phyloP scores from a whole-genome alignment of 2,113 vertebrate species.

The Solea senegalensis region DNA sequence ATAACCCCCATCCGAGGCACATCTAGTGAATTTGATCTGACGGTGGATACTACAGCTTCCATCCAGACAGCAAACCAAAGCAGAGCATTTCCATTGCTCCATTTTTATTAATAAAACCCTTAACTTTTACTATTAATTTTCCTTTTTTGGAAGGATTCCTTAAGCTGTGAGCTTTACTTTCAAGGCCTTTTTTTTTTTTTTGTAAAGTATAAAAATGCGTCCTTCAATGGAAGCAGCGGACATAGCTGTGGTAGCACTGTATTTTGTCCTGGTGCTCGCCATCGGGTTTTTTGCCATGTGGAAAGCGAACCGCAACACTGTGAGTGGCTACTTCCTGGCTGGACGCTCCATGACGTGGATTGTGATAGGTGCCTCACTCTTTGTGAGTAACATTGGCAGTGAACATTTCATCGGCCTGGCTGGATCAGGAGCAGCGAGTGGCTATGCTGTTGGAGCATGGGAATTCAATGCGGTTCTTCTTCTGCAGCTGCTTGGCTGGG shows the following conservation, averaged over 20 bases:
- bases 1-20: conserved; percentile 85
- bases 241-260: conserved; percentile 94
- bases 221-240: conserved; percentile 91
- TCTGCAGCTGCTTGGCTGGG: conserved; percentile 97
- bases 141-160: conserved; percentile 18
- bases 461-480: conserved; percentile 98
- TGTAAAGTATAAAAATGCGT: conserved; percentile 82
- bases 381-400: conserved; percentile 99
- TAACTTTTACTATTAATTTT: conserved; percentile 6
- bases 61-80: conserved; percentile 95
- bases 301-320: conserved; percentile 95
- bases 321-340: conserved; percentile 97
- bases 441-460: conserved; percentile 98
- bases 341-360: conserved; percentile 98
- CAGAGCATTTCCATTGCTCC: conserved; percentile 65
- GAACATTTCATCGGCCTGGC: conserved; percentile 99
- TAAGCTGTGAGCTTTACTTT: conserved; percentile 1
- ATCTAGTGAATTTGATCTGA: conserved; percentile 79
- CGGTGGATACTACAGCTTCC: conserved; percentile 87
- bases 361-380: conserved; percentile 94
- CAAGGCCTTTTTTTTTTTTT: not conserved
- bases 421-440: conserved; percentile 96
- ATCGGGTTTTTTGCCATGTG: conserved; percentile 98
- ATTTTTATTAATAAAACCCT: conserved; percentile 11
- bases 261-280: conserved; percentile 93